These are phyloP conservation scores for Epicampocera succincta DNA, from an alignment of 2,888 invertebrate species.

Conservation along the genomic window DNA sequence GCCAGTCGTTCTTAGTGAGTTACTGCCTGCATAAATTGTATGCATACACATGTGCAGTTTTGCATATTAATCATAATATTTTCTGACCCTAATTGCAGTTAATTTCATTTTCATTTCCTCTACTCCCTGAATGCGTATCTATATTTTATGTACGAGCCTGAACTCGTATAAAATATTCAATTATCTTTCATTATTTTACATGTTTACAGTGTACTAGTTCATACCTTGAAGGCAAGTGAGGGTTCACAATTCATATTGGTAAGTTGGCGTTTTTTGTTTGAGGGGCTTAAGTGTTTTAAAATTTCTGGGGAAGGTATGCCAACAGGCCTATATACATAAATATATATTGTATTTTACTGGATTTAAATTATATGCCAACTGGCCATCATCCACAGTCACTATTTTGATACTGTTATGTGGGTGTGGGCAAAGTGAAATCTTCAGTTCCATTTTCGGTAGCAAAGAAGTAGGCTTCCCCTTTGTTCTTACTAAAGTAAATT, in stretches of 20 bases:
- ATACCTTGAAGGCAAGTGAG: constrained; percentile 38
- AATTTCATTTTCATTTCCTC: constrained; percentile 65
- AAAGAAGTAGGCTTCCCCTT: too few relatives aligned
- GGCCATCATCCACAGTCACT: too few relatives aligned
- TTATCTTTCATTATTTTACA: constrained; percentile 61
- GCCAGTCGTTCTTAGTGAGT: constrained; percentile 1
- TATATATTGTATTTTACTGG: too few relatives aligned
- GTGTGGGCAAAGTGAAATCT: too few relatives aligned
- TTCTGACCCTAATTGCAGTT: constrained; percentile 70
- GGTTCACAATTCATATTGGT: constrained; percentile 58
- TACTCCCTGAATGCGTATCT: constrained; percentile 10
- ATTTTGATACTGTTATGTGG: too few relatives aligned
- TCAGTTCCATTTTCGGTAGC: too few relatives aligned
- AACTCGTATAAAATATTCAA: constrained; percentile 64
- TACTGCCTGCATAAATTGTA: constrained; percentile 61
- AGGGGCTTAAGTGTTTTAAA: not conserved
- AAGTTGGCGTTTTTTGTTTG: constrained; percentile 13
- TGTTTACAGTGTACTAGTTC: constrained; percentile 49
- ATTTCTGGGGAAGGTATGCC: constrained; percentile 6
- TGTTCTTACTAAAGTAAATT: too few relatives aligned
- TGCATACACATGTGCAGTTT: constrained; percentile 69
- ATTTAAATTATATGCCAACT: too few relatives aligned
- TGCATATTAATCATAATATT: constrained; percentile 71
- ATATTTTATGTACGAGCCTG: constrained; percentile 7
- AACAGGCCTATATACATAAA: not conserved